phyloP scores from a whole-genome alignment of 2,113 vertebrate species.

The Oncorhynchus tshawytscha region DNA sequence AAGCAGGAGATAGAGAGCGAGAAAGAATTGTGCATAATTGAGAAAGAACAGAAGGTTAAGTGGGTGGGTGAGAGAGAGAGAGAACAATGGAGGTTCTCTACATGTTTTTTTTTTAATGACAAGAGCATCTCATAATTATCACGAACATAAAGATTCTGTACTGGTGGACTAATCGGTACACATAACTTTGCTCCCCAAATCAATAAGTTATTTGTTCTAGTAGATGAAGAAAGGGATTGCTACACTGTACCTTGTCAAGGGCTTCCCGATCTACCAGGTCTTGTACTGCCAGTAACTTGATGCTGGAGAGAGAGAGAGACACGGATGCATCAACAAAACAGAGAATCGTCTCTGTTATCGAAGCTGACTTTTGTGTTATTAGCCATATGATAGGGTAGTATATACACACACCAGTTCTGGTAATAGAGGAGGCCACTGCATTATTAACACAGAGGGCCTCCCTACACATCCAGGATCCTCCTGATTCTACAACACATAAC shows the following conservation, averaged over 20 bases:
- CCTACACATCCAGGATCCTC: too few species aligned
- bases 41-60: neutral
- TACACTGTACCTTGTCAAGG: conserved; percentile 86
- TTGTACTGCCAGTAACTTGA: conserved; percentile 95
- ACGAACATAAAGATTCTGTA: neutral
- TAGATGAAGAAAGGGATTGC: neutral
- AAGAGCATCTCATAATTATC: neutral
- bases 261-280: conserved; percentile 89
- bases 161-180: neutral
- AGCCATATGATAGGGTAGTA: neutral
- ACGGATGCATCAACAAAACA: conserved; percentile 15
- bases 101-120: neutral
- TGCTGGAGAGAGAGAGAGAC: conserved; percentile 72
- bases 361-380: neutral
- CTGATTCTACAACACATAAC: neutral
- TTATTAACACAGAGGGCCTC: neutral
- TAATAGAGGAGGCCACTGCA: neutral
- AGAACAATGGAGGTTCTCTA: neutral
- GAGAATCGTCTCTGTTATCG: neutral
- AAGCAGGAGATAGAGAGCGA: neutral
- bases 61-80: neutral
- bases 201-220: neutral
- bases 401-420: neutral
- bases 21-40: neutral
- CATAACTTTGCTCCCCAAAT: neutral